Base-by-base conservation (phyloP, 2,888 invertebrate species). In the Drosophila planitibia region DNA sequence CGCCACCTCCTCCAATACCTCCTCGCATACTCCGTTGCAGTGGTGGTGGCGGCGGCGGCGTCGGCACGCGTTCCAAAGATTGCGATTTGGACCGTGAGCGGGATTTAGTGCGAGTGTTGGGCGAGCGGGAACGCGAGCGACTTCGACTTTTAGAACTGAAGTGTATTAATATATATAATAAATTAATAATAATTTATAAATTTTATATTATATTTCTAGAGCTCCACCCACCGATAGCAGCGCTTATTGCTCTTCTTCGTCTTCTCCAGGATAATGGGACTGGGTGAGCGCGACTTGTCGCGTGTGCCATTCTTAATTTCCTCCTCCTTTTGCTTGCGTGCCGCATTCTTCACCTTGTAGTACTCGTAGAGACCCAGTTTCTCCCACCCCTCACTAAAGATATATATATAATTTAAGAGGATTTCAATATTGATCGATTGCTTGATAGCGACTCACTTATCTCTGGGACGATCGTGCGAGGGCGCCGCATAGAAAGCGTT, bases 301-400 rank as follows among this genome's bases (percentile, higher is more conserved):
- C 97, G 94, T 57, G 95, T 91, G 22, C 97, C 97, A 61, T 95
- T 95, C 28, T 94, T 94, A 66, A 98, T 96, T 63, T 97, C 96
- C 76, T 97, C 97, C 90, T 98, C 97, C 92, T 98, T 98, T 91
- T 96, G 96, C 91, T 97, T 97, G 82, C 96, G 96, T 3, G 98
- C 98, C 71, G 96, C 95, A 93, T 98, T 97, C 94, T 99, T 99
- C 9, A 98, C 98, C 94, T 98, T 98, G 94, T 98, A 99, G 94
- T 98, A 99, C 94, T 99, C 99, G 93, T 98, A 99, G 65, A 99
- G 95, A 76, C 98, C 99, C 91, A 99, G 95, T 94, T 98, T 98
- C 93, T 99, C 99, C 99, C 99, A 99, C 37, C 99, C 99, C 93
- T 99, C 99, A 93, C 97, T 97, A 93, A 65, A 94, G 91, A 47